These are phyloP conservation scores for Nyctereutes procyonoides DNA, from an alignment of 2,113 vertebrate species.

Conservation along the genomic window DNA sequence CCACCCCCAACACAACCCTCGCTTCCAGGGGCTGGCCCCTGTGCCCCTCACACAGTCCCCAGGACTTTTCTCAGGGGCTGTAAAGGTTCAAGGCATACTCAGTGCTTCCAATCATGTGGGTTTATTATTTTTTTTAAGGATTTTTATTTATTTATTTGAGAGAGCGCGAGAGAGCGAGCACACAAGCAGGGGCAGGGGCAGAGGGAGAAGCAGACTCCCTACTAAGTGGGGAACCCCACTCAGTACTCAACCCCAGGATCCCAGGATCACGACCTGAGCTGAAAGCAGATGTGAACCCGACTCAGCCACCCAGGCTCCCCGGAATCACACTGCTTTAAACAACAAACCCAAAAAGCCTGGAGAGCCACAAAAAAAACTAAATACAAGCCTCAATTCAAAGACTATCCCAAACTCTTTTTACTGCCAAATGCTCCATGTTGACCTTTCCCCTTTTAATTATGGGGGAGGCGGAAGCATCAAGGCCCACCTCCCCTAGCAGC, in stretches of 20 bases:
- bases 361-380: background rate
- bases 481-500: fast-evolving
- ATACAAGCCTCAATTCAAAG: background rate
- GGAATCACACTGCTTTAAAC: background rate
- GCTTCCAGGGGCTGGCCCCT: background rate
- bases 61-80: background rate
- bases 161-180: no score
- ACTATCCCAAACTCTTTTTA: background rate
- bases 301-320: no score
- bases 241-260: no score
- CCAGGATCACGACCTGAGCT: no score
- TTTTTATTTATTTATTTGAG: no score
- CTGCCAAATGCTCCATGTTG: background rate
- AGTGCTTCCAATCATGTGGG: background rate
- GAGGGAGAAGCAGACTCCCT: no score
- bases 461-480: background rate
- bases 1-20: background rate
- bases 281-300: no score
- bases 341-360: background rate
- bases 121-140: no score
- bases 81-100: background rate
- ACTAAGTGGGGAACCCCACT: no score
- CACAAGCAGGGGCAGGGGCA: no score
- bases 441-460: background rate
- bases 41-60: background rate